Evolutionary conservation across 2,888 invertebrate species (phyloP), one percentile per base, ranked within the genome.

Genomic region (Agonopterix alstromeriana): DNA sequence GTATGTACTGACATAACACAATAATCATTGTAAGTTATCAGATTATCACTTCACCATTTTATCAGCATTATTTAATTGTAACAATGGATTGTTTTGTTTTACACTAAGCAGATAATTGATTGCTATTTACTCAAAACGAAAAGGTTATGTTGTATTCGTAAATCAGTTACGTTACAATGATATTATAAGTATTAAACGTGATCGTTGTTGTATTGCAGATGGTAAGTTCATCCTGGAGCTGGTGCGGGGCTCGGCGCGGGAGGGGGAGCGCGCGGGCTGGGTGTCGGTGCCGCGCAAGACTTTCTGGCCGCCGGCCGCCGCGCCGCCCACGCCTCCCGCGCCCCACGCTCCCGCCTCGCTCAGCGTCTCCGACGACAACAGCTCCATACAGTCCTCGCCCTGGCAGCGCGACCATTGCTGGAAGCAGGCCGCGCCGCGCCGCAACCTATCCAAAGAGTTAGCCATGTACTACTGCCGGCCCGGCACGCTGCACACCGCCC

Each of bases 361-460:
- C 77, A 95, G 95, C 86, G 95, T 94, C 84, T 95, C 96, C 69
- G 96, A 96, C 90, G 96, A 96, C 84, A 96, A 95, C 87, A 95
- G 95, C 73, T 96, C 96, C 58, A 92, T 96, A 74, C 95, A 96
- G 80, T 96, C 96, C 61, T 96, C 96, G 69, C 96, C 96, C 54
- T 96, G 96, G 95, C 95, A 95, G 84, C 92, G 96, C 64, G 96
- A 96, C 82, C 95, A 95, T 85, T 94, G 94, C 75, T 96, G 96
- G 95, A 96, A 96, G 82, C 96, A 96, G 82, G 88, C 92, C 57
- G 90, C 92, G 59, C 96, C 96, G 51, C 92, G 93, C 65, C 92
- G 92, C 58, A 92, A 93, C 76, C 88, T 93, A 58, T 93, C 94
- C 73, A 92, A 92, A 73, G 93, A 94, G 85, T 89, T 95, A 87